Evolutionary conservation across 2,797 vertebrate species (phyloP), one percentile per base, ranked within the genome.

Genomic region (Erpetoichthys calabaricus): DNA sequence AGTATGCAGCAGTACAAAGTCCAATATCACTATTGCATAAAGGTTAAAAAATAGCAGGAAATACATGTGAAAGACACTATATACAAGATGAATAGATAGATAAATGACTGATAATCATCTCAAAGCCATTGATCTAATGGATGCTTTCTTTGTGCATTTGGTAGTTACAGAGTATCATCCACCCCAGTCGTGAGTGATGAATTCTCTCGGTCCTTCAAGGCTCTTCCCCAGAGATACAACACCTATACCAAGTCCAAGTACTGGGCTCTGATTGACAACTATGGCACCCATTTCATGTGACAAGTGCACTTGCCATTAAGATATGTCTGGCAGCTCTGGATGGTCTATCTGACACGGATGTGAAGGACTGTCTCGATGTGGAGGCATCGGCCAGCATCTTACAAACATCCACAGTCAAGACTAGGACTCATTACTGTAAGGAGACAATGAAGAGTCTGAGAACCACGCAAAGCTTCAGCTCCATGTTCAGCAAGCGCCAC

Each of bases 271-370:
- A 88, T 94, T 5, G 65, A 79, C 58, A 73, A 7, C 58, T 94
- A 82, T 0, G 91, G 91, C 50, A 94, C 91, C 46, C 91, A 94
- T 72, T 92, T 80, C 59, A 77, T 89, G n/a, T n/a, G n/a, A n/a
- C n/a, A n/a, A n/a, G n/a, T n/a, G n/a, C n/a, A n/a, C n/a, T n/a
- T n/a, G 91, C 90, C 51, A 74, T 93, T 67, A 75, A 59, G 53
- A 81, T 87, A 62, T 94, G 91, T 6, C 56, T 83, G 72, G 68
- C 78, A 9, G 66, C 76, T 42, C 72, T 92, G 60, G 60, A 84
- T 0, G 87, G 88, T 43, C 59, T 86, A 55, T 81, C 65, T 0
- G 5, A 47, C 0, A 73, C 89, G 0, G 89, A 91, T 57, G 79
- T 92, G 5, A 67, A 69, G 45, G 79, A 78, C 61, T 94, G 91